Conservation (phyloP, 92 coral and sea anemone species). For the Phenganax subtilis region DNA sequence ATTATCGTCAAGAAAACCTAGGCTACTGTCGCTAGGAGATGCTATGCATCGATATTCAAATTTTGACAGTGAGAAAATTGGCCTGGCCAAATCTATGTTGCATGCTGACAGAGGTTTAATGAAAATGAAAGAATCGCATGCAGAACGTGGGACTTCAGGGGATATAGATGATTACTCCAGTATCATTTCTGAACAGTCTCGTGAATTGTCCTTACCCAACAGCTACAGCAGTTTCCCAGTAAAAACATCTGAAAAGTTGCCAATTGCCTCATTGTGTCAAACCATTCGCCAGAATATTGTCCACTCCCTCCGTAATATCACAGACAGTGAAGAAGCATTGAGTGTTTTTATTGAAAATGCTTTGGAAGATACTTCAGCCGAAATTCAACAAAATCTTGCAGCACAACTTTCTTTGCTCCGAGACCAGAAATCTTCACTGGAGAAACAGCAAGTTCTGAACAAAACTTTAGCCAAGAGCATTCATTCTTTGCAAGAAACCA, state of each 20-base stretch:
- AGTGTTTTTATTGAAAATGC: constrained; percentile 15
- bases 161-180: neutral
- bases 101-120: too few species aligned
- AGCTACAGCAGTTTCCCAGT: neutral
- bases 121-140: neutral
- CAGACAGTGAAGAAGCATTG: constrained; percentile 24
- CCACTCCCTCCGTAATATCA: constrained; percentile 8
- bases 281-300: constrained; percentile 19
- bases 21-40: neutral
- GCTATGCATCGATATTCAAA: neutral
- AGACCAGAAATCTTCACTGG: constrained; percentile 9
- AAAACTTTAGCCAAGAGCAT: constrained; percentile 5
- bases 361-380: constrained; percentile 13
- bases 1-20: neutral
- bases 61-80: too few species aligned
- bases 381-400: constrained; percentile 13
- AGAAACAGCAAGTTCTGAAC: constrained; percentile 20
- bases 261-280: constrained; percentile 27
- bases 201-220: neutral
- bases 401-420: constrained; percentile 9
- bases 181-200: neutral
- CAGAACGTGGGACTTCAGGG: neutral
- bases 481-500: constrained; percentile 13
- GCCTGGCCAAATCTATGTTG: too few species aligned
- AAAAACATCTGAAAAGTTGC: neutral